These are phyloP conservation scores for Nomada fabriciana DNA, from an alignment of 2,888 invertebrate genomes.

Conservation along the genomic window DNA sequence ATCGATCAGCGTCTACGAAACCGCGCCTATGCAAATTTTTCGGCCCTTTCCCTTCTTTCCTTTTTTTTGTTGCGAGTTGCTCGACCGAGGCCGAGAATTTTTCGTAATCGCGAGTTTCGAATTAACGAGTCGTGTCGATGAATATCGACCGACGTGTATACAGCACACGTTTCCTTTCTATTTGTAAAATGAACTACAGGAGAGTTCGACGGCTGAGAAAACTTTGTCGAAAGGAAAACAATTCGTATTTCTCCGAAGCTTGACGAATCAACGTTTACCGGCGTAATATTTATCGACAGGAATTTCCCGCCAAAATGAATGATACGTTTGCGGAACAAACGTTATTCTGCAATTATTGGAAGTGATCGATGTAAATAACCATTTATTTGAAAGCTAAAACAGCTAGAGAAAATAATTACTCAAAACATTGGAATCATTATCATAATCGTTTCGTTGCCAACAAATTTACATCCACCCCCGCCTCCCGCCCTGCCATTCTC, in stretches of 20 bases:
- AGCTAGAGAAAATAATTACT: not conserved
- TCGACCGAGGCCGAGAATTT: too few relatives aligned
- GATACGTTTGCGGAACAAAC: not conserved
- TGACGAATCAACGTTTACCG: not conserved
- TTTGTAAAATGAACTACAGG: not conserved
- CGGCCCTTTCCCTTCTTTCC: too few relatives aligned
- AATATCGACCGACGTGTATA: too few relatives aligned
- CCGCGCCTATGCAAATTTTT: constrained; percentile 9
- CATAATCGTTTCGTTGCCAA: not conserved
- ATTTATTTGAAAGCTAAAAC: not conserved
- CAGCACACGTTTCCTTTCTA: not conserved
- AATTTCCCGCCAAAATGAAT: not conserved
- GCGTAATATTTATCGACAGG: not conserved
- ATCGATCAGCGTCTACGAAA: constrained; percentile 46
- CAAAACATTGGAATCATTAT: not conserved
- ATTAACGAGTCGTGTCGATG: too few relatives aligned
- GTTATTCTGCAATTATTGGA: not conserved
- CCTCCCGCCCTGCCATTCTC: not conserved
- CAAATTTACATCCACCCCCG: not conserved
- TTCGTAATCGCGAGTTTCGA: too few relatives aligned
- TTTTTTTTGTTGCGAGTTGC: not conserved
- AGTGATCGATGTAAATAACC: not conserved
- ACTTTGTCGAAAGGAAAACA: not conserved
- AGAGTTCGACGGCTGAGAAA: not conserved
- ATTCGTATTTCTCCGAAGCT: not conserved